Base-by-base conservation (phyloP, 2,888 invertebrate species). In the Lepas anatifera region DNA sequence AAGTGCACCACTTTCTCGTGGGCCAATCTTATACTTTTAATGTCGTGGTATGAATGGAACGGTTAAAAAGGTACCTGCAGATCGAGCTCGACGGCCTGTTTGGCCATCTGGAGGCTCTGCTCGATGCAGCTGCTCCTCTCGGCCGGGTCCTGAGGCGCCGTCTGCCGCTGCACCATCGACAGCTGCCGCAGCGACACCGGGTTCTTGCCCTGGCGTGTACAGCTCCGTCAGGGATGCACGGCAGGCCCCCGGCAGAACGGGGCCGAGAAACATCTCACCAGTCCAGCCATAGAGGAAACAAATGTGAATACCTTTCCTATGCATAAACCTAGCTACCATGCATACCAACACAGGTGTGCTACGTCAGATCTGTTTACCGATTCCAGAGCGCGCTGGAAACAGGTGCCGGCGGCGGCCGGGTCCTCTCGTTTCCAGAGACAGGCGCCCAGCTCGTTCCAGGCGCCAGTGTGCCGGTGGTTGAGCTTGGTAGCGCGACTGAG, bases 361-460 rank as follows among this genome's bases (percentile, higher is more conserved):
- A n/a, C n/a, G n/a, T n/a, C n/a, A n/a, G n/a, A n/a, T n/a, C n/a
- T n/a, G n/a, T n/a, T n/a, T n/a, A 89, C 89, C 80, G 88, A 86
- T 77, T 85, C 85, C 71, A 89, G 80, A 71, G 89, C 92, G 68
- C 89, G 88, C 76, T 87, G 85, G 79, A 93, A 93, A 79, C 92
- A 92, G 75, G 88, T 89, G 77, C 87, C 88, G 0, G 94, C 91
- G 76, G 89, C 89, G 73, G 85, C 84, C 10, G 90, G 81, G 77
- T 93, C 89, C 77, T 88, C 86, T 77, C 89, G 89, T 80, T 93
- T 93, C 88, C 91, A 92, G 78, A 90, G 91, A 77, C 89, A 89
- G 79, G 92, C 92, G 0, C 94, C 94, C 0, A 95, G 82, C 78
- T 92, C 89, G 77, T 92, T 92, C 93, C 93, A 94, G 0, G 92